Evolutionary conservation across 35 echinoderm and acorn worm genomes (phyloP).

Genomic region (Diadema setosum): DNA sequence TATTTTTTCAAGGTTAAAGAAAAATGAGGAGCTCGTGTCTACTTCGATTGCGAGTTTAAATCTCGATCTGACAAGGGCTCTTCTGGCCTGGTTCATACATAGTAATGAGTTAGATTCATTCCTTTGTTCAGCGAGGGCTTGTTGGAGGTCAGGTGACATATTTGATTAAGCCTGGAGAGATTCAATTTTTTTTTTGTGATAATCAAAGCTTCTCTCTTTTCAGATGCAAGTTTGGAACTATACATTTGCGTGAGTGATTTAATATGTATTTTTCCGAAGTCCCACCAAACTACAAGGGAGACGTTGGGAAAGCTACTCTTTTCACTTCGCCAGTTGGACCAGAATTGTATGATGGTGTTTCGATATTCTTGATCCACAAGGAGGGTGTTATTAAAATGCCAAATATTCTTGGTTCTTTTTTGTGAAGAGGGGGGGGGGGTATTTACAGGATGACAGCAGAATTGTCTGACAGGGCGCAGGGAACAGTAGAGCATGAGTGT

Average conservation of each 20-base stretch:
- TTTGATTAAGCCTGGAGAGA: not conserved
- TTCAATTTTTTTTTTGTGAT: not conserved
- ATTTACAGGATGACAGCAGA: not conserved
- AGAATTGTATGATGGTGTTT: not conserved
- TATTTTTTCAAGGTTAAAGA: slow-evolving; percentile 3
- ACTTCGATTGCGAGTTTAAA: not conserved
- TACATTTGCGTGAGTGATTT: no score
- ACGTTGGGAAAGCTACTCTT: no score
- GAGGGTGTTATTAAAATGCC: slow-evolving; percentile 9
- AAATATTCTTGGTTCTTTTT: not conserved
- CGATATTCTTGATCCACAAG: not conserved
- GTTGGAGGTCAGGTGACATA: not conserved
- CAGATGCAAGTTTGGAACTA: no score
- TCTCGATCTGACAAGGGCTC: not conserved
- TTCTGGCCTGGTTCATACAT: not conserved
- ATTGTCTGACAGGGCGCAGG: slow-evolving; percentile 14
- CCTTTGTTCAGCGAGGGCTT: not conserved
- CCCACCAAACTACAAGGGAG: slow-evolving; percentile 12
- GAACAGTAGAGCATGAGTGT: not conserved
- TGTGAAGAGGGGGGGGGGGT: not conserved
- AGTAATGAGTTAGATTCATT: not conserved
- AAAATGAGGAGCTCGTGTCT: not conserved
- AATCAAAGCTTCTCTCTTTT: no score
- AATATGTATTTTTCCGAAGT: slow-evolving; percentile 29
- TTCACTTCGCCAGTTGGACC: not conserved